Percentiles rank a stretch among this genome's conserved stretches.
phyloP scores from a whole-genome alignment of 2,113 vertebrate species.

The Charadrius vociferus region DNA sequence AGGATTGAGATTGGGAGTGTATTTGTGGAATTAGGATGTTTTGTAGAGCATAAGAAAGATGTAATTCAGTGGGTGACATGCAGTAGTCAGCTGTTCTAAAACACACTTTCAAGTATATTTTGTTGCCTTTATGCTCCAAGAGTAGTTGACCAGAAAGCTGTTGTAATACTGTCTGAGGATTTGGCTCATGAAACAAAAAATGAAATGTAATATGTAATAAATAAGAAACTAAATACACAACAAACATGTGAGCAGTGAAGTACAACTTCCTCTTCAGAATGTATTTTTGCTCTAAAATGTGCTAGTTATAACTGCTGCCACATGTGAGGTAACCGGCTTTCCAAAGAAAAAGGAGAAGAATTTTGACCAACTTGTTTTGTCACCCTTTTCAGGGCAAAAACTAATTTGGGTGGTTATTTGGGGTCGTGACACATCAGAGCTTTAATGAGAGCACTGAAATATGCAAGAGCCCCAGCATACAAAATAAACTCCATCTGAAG shows the following conservation, averaged over 20 bases:
- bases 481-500: neutral
- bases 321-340: neutral
- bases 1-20: neutral
- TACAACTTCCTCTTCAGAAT: neutral
- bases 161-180: neutral
- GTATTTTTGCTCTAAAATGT: neutral
- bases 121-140: neutral
- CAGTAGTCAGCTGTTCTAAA: slow-evolving; percentile 10
- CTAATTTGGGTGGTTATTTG: neutral
- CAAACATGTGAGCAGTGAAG: neutral
- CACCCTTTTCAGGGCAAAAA: neutral
- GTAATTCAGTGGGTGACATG: neutral
- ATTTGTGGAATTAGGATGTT: slow-evolving; percentile 28
- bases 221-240: neutral
- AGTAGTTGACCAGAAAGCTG: neutral
- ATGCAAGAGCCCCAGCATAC: neutral
- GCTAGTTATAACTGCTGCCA: neutral
- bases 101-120: neutral
- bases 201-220: neutral
- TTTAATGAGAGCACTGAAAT: neutral
- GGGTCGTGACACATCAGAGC: neutral
- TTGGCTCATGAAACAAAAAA: neutral
- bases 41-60: neutral
- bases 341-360: neutral
- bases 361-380: neutral